phyloP scores from a whole-genome alignment of 2,888 invertebrate species.

The Thecocarcelia acutangulata region DNA sequence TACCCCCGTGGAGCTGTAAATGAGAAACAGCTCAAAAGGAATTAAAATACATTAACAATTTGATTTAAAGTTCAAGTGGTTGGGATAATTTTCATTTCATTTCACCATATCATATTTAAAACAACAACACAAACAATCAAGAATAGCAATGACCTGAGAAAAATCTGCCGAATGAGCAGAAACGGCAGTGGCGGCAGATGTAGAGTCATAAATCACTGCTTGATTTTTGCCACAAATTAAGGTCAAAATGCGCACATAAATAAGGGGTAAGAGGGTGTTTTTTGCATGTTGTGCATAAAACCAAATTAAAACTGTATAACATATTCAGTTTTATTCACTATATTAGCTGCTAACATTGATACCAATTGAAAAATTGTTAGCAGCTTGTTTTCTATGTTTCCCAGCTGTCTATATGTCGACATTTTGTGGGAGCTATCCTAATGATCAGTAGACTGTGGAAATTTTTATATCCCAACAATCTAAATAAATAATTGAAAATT shows the following conservation, averaged over 20 bases:
- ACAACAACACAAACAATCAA: background rate
- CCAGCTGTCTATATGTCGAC: no score
- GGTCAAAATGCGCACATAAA: slow-evolving; percentile 18
- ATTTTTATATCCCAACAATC: no score
- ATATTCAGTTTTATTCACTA: no score
- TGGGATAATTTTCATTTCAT: slow-evolving; percentile 28
- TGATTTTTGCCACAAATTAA: slow-evolving; percentile 61
- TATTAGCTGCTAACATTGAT: no score
- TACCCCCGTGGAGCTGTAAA: background rate
- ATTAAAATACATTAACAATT: slow-evolving; percentile 39
- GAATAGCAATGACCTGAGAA: slow-evolving; percentile 30
- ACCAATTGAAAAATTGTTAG: no score
- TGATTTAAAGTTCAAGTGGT: slow-evolving; percentile 57
- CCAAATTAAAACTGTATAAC: no score
- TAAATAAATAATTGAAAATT: no score
- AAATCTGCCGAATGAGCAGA: slow-evolving; percentile 3
- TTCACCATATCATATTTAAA: slow-evolving; percentile 19
- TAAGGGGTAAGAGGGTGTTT: no score
- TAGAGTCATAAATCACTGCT: slow-evolving; percentile 59
- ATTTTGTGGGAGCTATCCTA: no score
- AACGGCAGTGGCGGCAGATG: slow-evolving; percentile 21
- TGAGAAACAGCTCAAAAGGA: slow-evolving; percentile 31
- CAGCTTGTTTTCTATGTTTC: no score
- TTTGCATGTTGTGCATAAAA: no score
- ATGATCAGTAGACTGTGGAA: no score